Conservation (phyloP, 35 echinoderm and acorn worm genomes). For the Diadema setosum region DNA sequence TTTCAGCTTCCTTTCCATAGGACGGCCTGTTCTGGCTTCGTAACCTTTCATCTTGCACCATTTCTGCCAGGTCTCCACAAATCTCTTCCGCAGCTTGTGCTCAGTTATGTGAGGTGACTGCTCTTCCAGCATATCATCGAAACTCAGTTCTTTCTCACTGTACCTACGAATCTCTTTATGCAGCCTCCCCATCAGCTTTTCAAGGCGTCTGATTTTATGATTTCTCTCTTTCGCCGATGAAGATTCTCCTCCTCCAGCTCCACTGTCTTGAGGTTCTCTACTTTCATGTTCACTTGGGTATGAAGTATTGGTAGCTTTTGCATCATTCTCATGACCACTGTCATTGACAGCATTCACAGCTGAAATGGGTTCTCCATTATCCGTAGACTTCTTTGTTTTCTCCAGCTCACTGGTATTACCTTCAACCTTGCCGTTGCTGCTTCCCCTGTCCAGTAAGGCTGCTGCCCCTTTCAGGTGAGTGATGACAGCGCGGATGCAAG, state of each 20-base stretch:
- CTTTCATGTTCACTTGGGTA: too few relatives aligned
- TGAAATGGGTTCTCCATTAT: not conserved
- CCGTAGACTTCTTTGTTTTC: not conserved
- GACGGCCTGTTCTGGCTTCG: conserved; percentile 23
- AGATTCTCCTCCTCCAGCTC: not conserved
- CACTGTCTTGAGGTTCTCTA: too few relatives aligned
- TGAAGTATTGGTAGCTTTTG: not conserved
- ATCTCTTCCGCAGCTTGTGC: conserved; percentile 40
- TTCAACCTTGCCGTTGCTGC: not conserved
- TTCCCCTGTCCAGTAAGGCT: not conserved
- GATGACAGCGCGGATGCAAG: not conserved
- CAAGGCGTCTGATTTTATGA: conserved; percentile 47
- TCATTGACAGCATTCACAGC: not conserved
- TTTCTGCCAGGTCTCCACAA: conserved; percentile 60
- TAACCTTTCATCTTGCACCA: conserved; percentile 58
- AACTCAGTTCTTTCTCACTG: conserved; percentile 53
- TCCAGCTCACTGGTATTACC: not conserved
- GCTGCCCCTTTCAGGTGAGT: not conserved
- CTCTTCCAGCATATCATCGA: conserved; percentile 56
- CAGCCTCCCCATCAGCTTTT: conserved; percentile 38
- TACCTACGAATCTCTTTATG: conserved; percentile 50
- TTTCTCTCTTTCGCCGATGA: not conserved
- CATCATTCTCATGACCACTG: not conserved
- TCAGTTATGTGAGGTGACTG: conserved; percentile 56
- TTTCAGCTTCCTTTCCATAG: conserved; percentile 14